Conservation (phyloP, 2,888 invertebrate species). For the Anorthoa munda region DNA sequence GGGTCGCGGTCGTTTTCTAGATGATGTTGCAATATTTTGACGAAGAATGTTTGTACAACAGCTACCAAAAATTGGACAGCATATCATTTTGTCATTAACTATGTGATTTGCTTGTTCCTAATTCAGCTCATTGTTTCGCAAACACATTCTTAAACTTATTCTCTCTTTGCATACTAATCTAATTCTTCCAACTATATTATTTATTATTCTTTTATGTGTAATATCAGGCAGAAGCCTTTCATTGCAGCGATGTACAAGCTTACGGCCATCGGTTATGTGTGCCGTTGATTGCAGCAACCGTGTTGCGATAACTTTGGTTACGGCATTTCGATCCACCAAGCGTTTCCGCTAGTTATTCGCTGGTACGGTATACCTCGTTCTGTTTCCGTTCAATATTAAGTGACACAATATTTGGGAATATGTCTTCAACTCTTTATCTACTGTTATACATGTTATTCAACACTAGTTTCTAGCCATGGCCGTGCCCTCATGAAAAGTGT, state of each 20-base stretch:
- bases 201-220: slow-evolving; percentile 26
- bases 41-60: neutral
- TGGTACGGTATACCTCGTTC: slow-evolving; percentile 33
- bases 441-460: slow-evolving; percentile 17
- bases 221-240: slow-evolving; percentile 44
- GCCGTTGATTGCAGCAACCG: slow-evolving; percentile 74
- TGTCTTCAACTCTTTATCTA: neutral
- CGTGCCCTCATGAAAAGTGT: neutral
- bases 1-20: slow-evolving; percentile 28
- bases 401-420: slow-evolving; percentile 11
- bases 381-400: slow-evolving; percentile 43
- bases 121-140: slow-evolving; percentile 8
- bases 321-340: slow-evolving; percentile 69
- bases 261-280: slow-evolving; percentile 76
- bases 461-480: neutral
- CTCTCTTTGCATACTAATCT: slow-evolving; percentile 9
- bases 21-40: slow-evolving; percentile 43
- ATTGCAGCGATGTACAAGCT: slow-evolving; percentile 55
- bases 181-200: slow-evolving; percentile 20
- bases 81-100: slow-evolving; percentile 26
- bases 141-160: slow-evolving; percentile 8
- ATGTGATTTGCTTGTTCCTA: neutral
- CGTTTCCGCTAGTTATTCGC: slow-evolving; percentile 65
- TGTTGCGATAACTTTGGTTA: slow-evolving; percentile 76
- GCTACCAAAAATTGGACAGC: neutral